Conservation (phyloP, 1,140 invertebrate species). For the Plectrocnemia conspersa region DNA sequence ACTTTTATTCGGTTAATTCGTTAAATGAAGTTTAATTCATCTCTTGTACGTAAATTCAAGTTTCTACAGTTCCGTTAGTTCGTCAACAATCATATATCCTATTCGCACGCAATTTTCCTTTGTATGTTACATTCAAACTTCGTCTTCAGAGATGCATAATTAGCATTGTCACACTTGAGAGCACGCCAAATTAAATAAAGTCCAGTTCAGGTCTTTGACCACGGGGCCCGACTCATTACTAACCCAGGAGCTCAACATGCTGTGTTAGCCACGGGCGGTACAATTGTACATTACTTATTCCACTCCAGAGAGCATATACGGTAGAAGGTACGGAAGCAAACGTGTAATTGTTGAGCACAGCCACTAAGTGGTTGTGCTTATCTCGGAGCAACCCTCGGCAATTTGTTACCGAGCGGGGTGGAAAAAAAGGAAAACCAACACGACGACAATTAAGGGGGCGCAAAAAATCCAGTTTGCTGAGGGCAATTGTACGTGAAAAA, state of each 20-base stretch:
- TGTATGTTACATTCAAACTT: no score
- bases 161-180: no score
- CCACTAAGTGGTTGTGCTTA: constrained; percentile 5
- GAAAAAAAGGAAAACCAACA: background rate
- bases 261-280: background rate
- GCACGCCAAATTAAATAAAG: no score
- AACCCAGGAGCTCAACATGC: background rate
- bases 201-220: no score
- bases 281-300: constrained; percentile 15
- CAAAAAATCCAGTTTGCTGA: background rate
- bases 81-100: no score
- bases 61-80: no score
- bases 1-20: no score
- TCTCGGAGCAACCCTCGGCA: background rate
- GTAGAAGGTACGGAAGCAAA: constrained; percentile 12
- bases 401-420: background rate
- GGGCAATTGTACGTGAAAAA: constrained; percentile 1
- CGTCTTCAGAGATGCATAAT: no score
- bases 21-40: no score
- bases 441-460: background rate
- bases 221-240: background rate
- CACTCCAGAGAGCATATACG: constrained; percentile 10
- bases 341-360: constrained; percentile 9
- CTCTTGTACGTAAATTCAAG: no score
- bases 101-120: no score